Percentiles rank a stretch among this genome's conserved stretches.
These are phyloP conservation scores for Gallinago undulata DNA, from an alignment of 2,113 vertebrate genomes.

Conservation along the genomic window DNA sequence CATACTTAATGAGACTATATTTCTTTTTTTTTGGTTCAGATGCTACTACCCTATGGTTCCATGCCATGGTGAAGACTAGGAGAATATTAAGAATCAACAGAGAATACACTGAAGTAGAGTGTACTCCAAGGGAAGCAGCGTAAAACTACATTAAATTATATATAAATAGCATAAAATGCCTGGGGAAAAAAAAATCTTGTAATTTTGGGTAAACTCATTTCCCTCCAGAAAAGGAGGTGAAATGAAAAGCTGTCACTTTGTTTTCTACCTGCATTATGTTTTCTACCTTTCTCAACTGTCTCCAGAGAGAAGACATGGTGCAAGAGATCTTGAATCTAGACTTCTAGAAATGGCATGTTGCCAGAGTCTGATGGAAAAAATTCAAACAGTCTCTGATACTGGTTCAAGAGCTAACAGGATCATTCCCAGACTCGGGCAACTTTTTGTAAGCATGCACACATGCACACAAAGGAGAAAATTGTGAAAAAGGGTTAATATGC, in stretches of 20 bases:
- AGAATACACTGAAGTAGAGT: neutral
- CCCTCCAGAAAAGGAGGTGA: neutral
- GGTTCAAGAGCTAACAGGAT: neutral
- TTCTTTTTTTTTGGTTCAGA: neutral
- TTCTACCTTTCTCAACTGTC: neutral
- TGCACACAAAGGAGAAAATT: neutral
- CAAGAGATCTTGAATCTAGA: neutral
- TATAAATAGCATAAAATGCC: neutral
- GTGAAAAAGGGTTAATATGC: slow-evolving; percentile 52
- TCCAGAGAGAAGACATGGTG: neutral
- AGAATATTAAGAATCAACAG: neutral
- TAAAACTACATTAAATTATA: neutral
- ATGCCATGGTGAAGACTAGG: neutral
- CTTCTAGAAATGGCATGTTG: neutral
- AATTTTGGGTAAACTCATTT: neutral
- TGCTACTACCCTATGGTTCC: neutral
- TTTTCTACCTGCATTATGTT: neutral
- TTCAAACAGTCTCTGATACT: neutral
- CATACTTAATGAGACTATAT: neutral
- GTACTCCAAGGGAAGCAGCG: neutral
- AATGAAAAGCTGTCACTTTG: neutral
- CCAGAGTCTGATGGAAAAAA: neutral
- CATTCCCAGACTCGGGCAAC: neutral
- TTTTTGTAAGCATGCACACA: neutral
- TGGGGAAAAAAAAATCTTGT: neutral